These are phyloP conservation scores for Sebastes taczanowskii DNA, from an alignment of 2,797 vertebrate species.

Conservation along the genomic window DNA sequence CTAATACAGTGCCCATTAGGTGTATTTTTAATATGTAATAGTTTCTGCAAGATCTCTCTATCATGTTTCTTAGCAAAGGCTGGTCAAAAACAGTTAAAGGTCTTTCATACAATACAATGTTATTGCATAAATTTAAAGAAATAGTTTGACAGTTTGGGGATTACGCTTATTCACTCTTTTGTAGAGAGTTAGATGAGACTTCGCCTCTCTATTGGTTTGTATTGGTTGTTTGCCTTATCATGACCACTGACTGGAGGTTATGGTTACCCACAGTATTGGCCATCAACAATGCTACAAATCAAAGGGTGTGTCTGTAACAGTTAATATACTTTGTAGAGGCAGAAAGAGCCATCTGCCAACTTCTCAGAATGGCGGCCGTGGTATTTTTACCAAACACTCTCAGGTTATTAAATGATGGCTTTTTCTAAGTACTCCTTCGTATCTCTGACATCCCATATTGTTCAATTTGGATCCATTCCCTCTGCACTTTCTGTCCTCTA, in stretches of 20 bases:
- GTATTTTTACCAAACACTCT: conserved; percentile 19
- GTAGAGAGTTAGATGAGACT: background rate
- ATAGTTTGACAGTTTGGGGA: background rate
- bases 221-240: background rate
- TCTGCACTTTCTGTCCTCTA: conserved; percentile 35
- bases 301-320: background rate
- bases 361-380: background rate
- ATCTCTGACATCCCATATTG: conserved; percentile 38
- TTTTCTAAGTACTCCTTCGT: conserved; percentile 33
- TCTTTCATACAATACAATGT: background rate
- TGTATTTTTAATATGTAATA: background rate
- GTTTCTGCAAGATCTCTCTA: background rate
- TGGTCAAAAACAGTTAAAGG: background rate
- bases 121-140: background rate
- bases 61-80: background rate
- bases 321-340: background rate
- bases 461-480: conserved; percentile 33
- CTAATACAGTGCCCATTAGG: background rate
- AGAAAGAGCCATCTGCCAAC: background rate
- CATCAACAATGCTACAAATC: background rate
- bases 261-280: background rate
- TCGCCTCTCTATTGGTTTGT: background rate
- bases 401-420: conserved; percentile 16
- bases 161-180: background rate
- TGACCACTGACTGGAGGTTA: background rate